Base-by-base conservation (phyloP, 2,113 vertebrate species). In the Protobothrops mucrosquamatus region DNA sequence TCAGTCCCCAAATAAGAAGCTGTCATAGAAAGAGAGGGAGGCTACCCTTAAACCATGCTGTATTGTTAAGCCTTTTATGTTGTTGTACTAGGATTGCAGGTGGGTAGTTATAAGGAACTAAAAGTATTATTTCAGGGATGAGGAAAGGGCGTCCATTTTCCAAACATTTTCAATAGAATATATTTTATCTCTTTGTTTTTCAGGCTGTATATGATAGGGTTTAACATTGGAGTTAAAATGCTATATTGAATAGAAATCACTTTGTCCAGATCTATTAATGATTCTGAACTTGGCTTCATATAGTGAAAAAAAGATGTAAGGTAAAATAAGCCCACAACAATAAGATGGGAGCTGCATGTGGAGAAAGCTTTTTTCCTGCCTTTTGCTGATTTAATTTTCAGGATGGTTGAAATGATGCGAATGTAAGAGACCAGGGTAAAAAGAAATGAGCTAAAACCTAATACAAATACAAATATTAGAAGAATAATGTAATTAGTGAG, bases 151-250 rank as follows among this genome's bases (percentile, higher is more conserved):
- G 24, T 64, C 61, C 61, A 12, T 29, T 64, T 64, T 12, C 54
- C n/a, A 69, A 85, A n/a, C 0, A 96, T 2, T 95, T 95, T 96
- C 92, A 90, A 92, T 6, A 97, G 56, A 26, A 93, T 87, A 86
- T 57, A 89, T 55, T 95, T 97, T 26, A 64, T 64, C 10, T 64
- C 61, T 29, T 29, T 64, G 61, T 64, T 64, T 64, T 29, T 64
- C 26, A 64, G 61, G 29, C 61, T 64, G 61, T 64, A 64, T 1
- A 64, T 64, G 61, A 64, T 64, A 29, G 61, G 61, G 1, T 64
- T 64, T 64, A 64, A 64, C 61, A 64, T 64, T 29, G 61, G 61
- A 12, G 61, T 64, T 64, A 64, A 64, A 64, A 64, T 64, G 26
- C 61, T 64, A 29, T 64, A 64, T 29, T 64, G 61, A 64, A 64